Evolutionary conservation across 2,888 invertebrate species (phyloP).

Genomic region (Julus scanicus): DNA sequence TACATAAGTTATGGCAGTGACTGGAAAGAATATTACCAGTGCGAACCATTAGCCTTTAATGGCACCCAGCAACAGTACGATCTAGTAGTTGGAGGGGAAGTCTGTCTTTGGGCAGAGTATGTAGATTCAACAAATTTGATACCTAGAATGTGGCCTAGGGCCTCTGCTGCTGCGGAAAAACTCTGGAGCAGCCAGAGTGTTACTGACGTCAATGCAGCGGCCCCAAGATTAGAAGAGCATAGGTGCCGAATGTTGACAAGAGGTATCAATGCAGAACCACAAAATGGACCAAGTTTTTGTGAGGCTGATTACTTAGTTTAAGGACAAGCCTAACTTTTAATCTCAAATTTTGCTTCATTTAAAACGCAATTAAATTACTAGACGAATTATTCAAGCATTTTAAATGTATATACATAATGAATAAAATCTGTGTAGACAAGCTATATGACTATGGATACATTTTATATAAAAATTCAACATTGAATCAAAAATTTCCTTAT

Average conservation of each 20-base stretch:
- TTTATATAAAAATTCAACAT: too few species aligned
- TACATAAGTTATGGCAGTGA: conserved; percentile 75
- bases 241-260: conserved; percentile 79
- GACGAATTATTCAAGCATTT: neutral
- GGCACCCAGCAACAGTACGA: conserved; percentile 70
- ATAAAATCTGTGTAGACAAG: neutral
- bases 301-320: conserved; percentile 54
- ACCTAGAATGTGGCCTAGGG: conserved; percentile 82
- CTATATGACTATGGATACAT: neutral
- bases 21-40: conserved; percentile 75
- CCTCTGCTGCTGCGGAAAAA: conserved; percentile 85
- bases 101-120: conserved; percentile 92
- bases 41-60: conserved; percentile 57
- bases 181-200: conserved; percentile 76
- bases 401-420: neutral
- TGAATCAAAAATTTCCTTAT: too few species aligned
- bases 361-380: neutral
- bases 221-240: conserved; percentile 67
- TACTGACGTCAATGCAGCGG: conserved; percentile 68
- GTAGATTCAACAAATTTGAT: conserved; percentile 77
- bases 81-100: conserved; percentile 87
- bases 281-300: conserved; percentile 77
- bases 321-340: neutral
- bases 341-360: neutral
- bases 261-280: conserved; percentile 76